Evolutionary conservation across 2,113 vertebrate species (phyloP), one percentile per base, ranked within the genome.

Genomic region (Garra rufa): DNA sequence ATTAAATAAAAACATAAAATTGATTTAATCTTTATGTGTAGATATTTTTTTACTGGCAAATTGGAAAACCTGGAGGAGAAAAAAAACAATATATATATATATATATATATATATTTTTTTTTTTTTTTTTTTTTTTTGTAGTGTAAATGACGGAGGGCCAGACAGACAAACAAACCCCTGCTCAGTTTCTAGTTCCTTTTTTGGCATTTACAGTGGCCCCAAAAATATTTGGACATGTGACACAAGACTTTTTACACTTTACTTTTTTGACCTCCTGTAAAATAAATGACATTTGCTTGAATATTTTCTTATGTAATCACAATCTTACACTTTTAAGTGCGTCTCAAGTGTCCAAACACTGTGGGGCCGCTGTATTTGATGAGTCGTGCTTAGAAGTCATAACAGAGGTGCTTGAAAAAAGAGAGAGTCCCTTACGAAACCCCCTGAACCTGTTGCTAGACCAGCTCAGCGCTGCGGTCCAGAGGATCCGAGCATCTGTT

Each of bases 401-500:
- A 75, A 50, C 44, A 75, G 26, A 75, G 73, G 44, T 59, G 52
- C 34, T 59, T 30, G 26, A 80, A 65, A 80, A 65, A 67, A 80
- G 9, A 78, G 38, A 21, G 43, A 65, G 77, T 50, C 43, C 43
- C 77, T 80, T 43, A 69, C 13, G 46, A 65, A n/a, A 1, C 1
- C n/a, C n/a, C 74, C 46, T 57, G 63, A 87, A 78, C 43, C 57
- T 73, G 71, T 63, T 28, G 41, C 28, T 70, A 28, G 63, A 14
- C 50, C 75, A 43, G 52, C 52, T 77, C 74, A 11, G 52, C 46
- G n/a, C 57, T 41, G 30, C 74, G n/a, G 15, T 30, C 46, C 10
- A 19, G 84, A 73, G 46, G 28, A 77, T 71, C 70, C 6, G 14
- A 86, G 85, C 91, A 93, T 92, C 91, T 94, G 90, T 91, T 85